A percentile compares a stretch with the other conserved stretches of the same genome.
phyloP scores from a whole-genome alignment of 2,888 invertebrate species.

The Panopea generosa region DNA sequence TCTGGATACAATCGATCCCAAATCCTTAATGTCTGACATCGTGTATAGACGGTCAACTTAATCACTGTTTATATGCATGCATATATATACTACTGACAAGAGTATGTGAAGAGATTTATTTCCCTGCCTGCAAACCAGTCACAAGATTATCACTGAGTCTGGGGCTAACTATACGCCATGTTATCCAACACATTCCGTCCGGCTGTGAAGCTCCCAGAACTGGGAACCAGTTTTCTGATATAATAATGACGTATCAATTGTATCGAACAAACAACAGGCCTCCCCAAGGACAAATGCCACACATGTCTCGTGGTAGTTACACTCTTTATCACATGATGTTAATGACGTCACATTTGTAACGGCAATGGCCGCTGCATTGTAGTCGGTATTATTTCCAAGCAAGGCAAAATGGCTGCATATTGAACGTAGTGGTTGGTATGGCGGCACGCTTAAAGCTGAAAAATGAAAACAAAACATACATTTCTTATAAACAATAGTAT shows the following conservation, averaged over 20 bases:
- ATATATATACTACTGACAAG: too few species aligned
- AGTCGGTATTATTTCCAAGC: slow-evolving; percentile 1
- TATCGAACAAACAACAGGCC: slow-evolving; percentile 10
- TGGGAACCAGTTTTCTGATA: not conserved
- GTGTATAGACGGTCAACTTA: too few species aligned
- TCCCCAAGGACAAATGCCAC: not conserved
- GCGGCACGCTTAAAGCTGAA: not conserved
- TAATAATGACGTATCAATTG: not conserved
- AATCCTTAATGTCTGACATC: too few species aligned
- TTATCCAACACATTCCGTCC: too few species aligned
- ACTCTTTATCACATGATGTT: not conserved
- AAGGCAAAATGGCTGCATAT: slow-evolving; percentile 8
- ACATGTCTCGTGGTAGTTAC: slow-evolving; percentile 11
- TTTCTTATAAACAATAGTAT: not conserved
- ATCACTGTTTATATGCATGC: too few species aligned
- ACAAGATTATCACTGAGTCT: too few species aligned
- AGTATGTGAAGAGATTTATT: too few species aligned
- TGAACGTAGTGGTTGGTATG: not conserved
- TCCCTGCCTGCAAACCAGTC: too few species aligned
- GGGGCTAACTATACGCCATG: too few species aligned
- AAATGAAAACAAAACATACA: not conserved
- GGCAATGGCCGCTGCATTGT: not conserved
- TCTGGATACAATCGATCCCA: too few species aligned
- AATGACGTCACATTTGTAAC: not conserved
- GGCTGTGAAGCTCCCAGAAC: slow-evolving; percentile 10